Percentiles rank a stretch among this genome's conserved stretches.
phyloP scores from a whole-genome alignment of 35 echinoderm and acorn worm species.

The Stichopus chloronotus region DNA sequence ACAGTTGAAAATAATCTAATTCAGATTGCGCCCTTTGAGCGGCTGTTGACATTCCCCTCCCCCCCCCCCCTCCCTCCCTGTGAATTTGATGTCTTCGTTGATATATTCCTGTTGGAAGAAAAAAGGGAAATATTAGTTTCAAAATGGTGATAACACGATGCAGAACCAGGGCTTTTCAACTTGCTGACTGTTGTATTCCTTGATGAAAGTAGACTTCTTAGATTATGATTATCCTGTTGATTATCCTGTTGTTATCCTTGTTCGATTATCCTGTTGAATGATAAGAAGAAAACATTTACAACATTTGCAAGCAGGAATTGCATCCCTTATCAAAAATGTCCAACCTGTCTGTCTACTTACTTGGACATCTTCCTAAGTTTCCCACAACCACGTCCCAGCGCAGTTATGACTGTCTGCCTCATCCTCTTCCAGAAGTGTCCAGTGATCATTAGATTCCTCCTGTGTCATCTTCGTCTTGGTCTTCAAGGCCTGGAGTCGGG shows the following conservation, averaged over 20 bases:
- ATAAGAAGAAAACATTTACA: too few relatives aligned
- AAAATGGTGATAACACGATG: too few relatives aligned
- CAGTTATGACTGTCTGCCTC: background rate
- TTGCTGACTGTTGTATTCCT: background rate
- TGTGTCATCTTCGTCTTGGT: background rate
- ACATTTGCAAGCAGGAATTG: too few relatives aligned
- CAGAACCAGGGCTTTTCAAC: background rate
- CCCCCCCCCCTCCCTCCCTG: background rate
- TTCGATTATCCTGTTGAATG: too few relatives aligned
- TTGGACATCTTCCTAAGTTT: background rate
- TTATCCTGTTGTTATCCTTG: too few relatives aligned
- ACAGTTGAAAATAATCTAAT: conserved; percentile 13
- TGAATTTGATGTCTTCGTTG: conserved; percentile 9
- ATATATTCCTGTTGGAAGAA: background rate
- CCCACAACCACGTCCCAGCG: background rate
- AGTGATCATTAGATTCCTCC: background rate
- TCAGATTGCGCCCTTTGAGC: background rate
- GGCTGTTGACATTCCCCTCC: background rate
- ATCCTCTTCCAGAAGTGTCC: background rate
- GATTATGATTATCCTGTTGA: too few relatives aligned
- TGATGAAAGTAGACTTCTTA: too few relatives aligned
- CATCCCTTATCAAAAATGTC: too few relatives aligned
- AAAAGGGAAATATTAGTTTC: background rate
- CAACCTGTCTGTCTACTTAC: background rate
- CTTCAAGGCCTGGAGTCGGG: background rate